These are phyloP conservation scores for Coecobrya sp. DNA, from an alignment of 2,888 invertebrate species.

Conservation along the genomic window DNA sequence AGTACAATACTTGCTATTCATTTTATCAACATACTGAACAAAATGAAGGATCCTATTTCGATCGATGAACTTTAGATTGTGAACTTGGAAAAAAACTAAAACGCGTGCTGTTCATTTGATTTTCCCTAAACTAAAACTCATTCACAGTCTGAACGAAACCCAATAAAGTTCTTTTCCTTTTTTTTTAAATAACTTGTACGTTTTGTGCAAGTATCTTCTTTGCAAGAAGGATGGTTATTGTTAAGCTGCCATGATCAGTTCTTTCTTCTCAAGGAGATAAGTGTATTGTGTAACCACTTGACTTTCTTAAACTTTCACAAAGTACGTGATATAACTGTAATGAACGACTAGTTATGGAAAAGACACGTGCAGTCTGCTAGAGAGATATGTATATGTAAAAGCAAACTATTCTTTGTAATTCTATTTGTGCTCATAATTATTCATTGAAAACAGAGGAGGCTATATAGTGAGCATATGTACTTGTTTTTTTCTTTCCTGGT, in stretches of 20 bases:
- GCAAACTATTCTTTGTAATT: background rate
- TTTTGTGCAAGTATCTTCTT: background rate
- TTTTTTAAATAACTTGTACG: background rate
- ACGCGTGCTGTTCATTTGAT: background rate
- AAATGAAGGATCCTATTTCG: background rate
- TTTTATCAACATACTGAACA: too few relatives aligned
- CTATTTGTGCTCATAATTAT: too few relatives aligned
- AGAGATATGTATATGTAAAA: background rate
- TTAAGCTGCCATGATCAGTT: background rate
- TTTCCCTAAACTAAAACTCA: background rate
- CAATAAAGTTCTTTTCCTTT: background rate
- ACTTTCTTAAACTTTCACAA: background rate
- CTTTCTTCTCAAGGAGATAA: background rate
- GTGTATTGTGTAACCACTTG: background rate
- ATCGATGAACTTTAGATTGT: background rate
- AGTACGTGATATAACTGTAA: constrained; percentile 14
- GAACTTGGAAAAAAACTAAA: background rate
- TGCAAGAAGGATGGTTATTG: background rate
- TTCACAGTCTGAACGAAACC: background rate
- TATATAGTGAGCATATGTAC: too few relatives aligned
- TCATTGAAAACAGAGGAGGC: too few relatives aligned
- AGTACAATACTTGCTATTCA: too few relatives aligned
- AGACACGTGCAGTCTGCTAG: too few relatives aligned
- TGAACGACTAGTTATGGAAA: background rate
- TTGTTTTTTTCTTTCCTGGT: too few relatives aligned